A percentile compares a stretch with the other conserved stretches of the same genome.
Evolutionary conservation across 2,797 vertebrate species (phyloP).

Genomic region (Crocidura indochinensis): DNA sequence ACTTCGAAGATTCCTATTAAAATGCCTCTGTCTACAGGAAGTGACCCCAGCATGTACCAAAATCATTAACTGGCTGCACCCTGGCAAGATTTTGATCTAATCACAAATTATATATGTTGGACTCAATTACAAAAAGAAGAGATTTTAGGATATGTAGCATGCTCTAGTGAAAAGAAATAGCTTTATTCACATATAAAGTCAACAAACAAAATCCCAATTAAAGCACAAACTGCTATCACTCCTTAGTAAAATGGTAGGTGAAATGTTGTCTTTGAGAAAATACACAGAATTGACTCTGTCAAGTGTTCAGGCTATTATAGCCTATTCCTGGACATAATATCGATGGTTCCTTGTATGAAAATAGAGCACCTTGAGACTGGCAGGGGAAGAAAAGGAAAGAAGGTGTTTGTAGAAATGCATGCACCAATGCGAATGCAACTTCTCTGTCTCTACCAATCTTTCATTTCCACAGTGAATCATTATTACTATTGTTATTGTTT

Average conservation of each 20-base stretch:
- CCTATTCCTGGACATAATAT: not conserved
- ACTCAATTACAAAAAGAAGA: conserved; percentile 37
- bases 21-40: not conserved
- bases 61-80: not conserved
- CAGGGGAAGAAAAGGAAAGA: not conserved
- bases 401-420: no score
- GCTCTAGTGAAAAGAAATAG: not conserved
- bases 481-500: not conserved
- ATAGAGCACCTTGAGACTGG: not conserved
- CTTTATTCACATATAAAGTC: not conserved
- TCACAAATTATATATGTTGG: conserved; percentile 9
- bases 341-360: not conserved
- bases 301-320: not conserved
- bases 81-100: conserved; percentile 15
- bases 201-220: conserved; percentile 31
- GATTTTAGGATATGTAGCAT: not conserved
- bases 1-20: conserved; percentile 6
- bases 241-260: not conserved
- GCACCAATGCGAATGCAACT: not conserved
- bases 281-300: not conserved
- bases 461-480: not conserved
- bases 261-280: conserved; percentile 23
- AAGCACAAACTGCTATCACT: not conserved
- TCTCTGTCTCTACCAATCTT: not conserved
- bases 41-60: conserved; percentile 12